Base-by-base conservation (phyloP, 2,888 invertebrate species). In the Nymphalis urticae region DNA sequence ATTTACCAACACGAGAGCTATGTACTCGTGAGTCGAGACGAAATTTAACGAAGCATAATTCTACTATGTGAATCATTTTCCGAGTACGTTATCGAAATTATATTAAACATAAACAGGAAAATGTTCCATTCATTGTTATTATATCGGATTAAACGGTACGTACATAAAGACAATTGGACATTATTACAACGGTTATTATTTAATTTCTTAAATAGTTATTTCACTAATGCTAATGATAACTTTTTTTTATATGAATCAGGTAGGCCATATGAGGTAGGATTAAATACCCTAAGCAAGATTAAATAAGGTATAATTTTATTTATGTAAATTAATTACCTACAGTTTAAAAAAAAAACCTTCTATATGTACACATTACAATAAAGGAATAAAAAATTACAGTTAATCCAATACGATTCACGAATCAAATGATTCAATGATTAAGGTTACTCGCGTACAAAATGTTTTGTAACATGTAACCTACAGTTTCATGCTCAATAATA, bases 21-120 rank as follows among this genome's bases (percentile, higher is more conserved):
- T 58, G 36, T 58, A 42, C 42, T 27, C n/a, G 50, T 58, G 36
- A 58, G 32, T 61, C 60, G 32, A 21, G 27, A 47, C 21, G 24
- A 48, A 48, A 54, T 64, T 54, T 36, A 68, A 68, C 67, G 68
- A 58, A 66, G 63, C 32, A 7, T 2, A 21, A 50, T 32, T 62
- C 47, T 67, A 62, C 42, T 66, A 56, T 19, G 42, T 56, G 66
- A 62, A 67, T 47, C 56, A 67, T n/a, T 36, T 56, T 62, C 66
- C 48, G 32, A 58, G 54, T 48, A 59, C 42, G 7, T 62, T 62
- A 67, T 53, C 56, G 62, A 56, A 62, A 62, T 58, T 58, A 17
- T 32, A 42, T 58, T 62, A 58, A 32, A 56, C 32, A 56, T 62
- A 67, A 67, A 67, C 67, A 67, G 70, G 70, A 70, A 70, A 70